phyloP scores from a whole-genome alignment of 2,797 vertebrate genomes.

The Periophthalmus magnuspinnatus region DNA sequence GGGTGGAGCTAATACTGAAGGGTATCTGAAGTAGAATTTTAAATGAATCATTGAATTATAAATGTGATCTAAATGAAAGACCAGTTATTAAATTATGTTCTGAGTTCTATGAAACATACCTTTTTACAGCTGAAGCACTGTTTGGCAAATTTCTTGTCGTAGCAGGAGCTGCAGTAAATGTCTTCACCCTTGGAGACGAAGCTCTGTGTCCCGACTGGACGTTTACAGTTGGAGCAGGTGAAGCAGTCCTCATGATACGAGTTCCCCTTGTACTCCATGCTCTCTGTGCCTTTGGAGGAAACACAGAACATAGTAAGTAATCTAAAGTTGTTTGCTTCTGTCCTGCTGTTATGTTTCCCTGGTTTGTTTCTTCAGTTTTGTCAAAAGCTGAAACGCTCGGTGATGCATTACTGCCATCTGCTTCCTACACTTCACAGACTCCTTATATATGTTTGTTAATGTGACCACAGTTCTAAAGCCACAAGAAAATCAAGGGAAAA shows the following conservation, averaged over 20 bases:
- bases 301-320: background rate
- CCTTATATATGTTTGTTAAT: background rate
- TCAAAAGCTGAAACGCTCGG: background rate
- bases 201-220: constrained; percentile 89
- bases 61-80: too few relatives aligned
- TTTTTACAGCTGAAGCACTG: constrained; percentile 91
- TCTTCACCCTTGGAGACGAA: constrained; percentile 92
- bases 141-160: constrained; percentile 94
- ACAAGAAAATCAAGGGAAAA: too few relatives aligned
- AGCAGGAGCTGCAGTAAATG: constrained; percentile 89
- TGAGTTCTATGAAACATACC: constrained; percentile 57
- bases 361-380: background rate
- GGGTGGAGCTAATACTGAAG: too few relatives aligned
- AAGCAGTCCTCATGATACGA: constrained; percentile 97
- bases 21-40: too few relatives aligned
- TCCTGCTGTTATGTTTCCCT: background rate
- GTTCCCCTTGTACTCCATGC: constrained; percentile 93
- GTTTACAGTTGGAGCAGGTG: constrained; percentile 89
- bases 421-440: background rate
- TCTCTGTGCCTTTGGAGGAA: constrained; percentile 82
- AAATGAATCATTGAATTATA: too few relatives aligned
- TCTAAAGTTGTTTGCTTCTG: background rate
- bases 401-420: background rate
- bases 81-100: too few relatives aligned
- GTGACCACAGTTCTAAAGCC: background rate